Base-by-base conservation (phyloP, 2,888 invertebrate genomes). In the Euclidia mi region DNA sequence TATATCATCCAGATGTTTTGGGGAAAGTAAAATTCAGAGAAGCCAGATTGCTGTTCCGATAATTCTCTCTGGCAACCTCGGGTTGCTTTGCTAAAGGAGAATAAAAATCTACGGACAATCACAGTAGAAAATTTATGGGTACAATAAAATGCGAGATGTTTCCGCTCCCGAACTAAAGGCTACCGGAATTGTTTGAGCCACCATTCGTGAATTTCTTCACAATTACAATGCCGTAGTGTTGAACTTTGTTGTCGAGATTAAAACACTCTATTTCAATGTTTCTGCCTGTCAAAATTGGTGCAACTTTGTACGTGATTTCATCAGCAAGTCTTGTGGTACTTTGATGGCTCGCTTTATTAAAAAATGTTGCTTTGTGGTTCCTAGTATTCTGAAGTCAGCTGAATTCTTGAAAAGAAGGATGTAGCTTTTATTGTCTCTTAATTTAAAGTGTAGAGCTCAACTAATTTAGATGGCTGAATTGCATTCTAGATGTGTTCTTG, bases 111-210 rank as follows among this genome's bases (percentile, higher is more conserved):
- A 82, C 84, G 79, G 83, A 88, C 92, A 93, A 92, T 92, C 91
- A 90, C 88, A 79, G 85, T 87, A 84, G 89, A 85, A 90, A 93
- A 94, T 94, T 94, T 94, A 94, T 94, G 76, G 85, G 85, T 82
- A 88, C 92, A 91, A 94, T 94, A 94, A 94, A 94, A 93, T 87
- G 90, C 81, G 88, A 87, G 89, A 85, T 87, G 89, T 88, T 88
- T 88, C 89, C 88, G 78, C 69, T 80, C 77, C 76, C 70, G 73
- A 70, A 80, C 85, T 87, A 87, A 90, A 86, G 89, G 90, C 85
- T 64, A 68, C 66, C 52, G 65, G 64, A 58, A 66, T 74, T 65
- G 65, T 74, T 69, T 68, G 63, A 70, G 67, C 69, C 57, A 68
- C 65, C 55, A 53, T 71, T 69, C 56, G 50, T 61, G 49, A 64